phyloP scores from a whole-genome alignment of 2,797 vertebrate genomes.

The Chromobotia macracanthus region DNA sequence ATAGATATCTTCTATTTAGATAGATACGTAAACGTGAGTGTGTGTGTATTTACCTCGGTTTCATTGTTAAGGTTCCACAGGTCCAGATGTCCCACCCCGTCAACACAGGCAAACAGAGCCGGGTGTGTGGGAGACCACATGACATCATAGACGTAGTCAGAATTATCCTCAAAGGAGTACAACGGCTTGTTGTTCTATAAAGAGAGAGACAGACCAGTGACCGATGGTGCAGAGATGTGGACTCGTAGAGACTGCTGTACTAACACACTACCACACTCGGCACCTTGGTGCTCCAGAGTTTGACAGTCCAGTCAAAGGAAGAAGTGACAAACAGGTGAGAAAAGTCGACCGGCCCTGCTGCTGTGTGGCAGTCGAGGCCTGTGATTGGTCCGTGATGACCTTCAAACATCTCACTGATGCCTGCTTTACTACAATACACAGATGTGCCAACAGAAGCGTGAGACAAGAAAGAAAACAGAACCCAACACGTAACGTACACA shows the following conservation, averaged over 20 bases:
- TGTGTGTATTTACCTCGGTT: conserved; percentile 88
- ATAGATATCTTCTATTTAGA: too few species aligned
- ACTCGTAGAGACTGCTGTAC: background rate
- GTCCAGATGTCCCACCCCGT: conserved; percentile 92
- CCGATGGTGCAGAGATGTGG: background rate
- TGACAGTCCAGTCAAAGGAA: conserved; percentile 99
- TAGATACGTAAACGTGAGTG: too few species aligned
- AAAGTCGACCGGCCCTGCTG: conserved; percentile 94
- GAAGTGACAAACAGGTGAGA: conserved; percentile 98
- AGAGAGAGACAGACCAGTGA: conserved; percentile 39
- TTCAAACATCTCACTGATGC: conserved; percentile 98
- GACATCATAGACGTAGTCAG: conserved; percentile 75
- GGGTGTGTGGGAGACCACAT: conserved; percentile 99
- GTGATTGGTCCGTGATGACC: conserved; percentile 98
- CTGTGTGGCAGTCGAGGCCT: conserved; percentile 94
- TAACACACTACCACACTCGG: conserved; percentile 56
- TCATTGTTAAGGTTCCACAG: conserved; percentile 98
- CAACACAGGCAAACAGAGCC: conserved; percentile 95
- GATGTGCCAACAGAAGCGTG: background rate
- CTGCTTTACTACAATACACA: conserved; percentile 87
- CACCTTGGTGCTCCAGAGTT: conserved; percentile 99
- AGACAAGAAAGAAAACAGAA: background rate
- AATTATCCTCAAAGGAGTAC: too few species aligned
- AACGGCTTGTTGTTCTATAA: conserved; percentile 91
- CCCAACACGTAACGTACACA: background rate